A percentile compares a stretch with the other conserved stretches of the same genome.
Conservation (phyloP, 1,140 invertebrate species). For the Grapholita molesta region DNA sequence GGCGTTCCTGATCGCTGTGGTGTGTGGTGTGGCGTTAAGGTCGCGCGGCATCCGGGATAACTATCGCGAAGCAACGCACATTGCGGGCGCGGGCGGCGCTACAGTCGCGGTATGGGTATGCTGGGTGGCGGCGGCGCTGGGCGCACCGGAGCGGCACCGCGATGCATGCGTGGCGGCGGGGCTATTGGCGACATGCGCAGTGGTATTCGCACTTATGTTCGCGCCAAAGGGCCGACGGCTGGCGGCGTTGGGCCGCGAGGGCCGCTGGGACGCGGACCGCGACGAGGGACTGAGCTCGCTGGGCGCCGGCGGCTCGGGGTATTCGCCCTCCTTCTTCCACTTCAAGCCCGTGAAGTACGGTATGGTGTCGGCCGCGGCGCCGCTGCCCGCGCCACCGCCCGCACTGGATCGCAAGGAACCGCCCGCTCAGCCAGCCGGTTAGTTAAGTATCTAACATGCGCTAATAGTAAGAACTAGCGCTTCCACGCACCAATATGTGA, state of each 20-base stretch:
- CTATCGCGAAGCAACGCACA: slow-evolving; percentile 93
- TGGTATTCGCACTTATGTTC: slow-evolving; percentile 95
- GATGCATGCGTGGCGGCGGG: slow-evolving; percentile 94
- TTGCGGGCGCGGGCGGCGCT: slow-evolving; percentile 90
- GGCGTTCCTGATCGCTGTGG: slow-evolving; percentile 89
- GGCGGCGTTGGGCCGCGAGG: slow-evolving; percentile 91
- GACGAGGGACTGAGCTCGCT: slow-evolving; percentile 88
- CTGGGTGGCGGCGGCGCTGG: slow-evolving; percentile 87
- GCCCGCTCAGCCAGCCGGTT: slow-evolving; percentile 80
- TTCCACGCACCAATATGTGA: slow-evolving; percentile 53
- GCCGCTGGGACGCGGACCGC: slow-evolving; percentile 86
- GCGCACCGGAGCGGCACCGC: slow-evolving; percentile 86
- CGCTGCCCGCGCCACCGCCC: slow-evolving; percentile 46
- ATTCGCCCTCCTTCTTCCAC: slow-evolving; percentile 94
- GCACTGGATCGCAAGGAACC: slow-evolving; percentile 72
- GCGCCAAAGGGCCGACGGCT: slow-evolving; percentile 95
- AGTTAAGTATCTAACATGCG: slow-evolving; percentile 79
- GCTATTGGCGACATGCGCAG: slow-evolving; percentile 87
- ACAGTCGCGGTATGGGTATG: slow-evolving; percentile 92
- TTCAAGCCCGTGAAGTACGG: slow-evolving; percentile 90
- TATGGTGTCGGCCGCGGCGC: slow-evolving; percentile 80
- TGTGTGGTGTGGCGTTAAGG: slow-evolving; percentile 89
- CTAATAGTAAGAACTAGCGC: slow-evolving; percentile 67
- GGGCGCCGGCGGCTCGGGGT: slow-evolving; percentile 87
- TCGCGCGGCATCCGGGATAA: slow-evolving; percentile 94